These are phyloP conservation scores for Salvelinus namaycush DNA, from an alignment of 2,113 vertebrate species.

Conservation along the genomic window DNA sequence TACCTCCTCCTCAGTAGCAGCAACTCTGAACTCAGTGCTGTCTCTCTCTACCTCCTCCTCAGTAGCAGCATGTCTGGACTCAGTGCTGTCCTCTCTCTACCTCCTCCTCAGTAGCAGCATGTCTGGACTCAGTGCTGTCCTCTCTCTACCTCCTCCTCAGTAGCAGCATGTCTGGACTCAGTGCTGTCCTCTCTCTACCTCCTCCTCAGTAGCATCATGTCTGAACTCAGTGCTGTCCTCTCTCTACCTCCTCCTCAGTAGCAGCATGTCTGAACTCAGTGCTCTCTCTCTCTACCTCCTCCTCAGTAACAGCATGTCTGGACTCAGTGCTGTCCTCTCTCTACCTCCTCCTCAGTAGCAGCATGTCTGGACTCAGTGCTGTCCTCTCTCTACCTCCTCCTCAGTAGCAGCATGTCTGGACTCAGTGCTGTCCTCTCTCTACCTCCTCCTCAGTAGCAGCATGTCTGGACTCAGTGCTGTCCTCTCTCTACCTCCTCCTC, in stretches of 20 bases:
- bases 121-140: background rate
- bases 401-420: constrained; percentile 15
- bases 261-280: too few species aligned
- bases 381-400: background rate
- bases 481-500: constrained; percentile 1
- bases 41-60: too few species aligned
- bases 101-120: constrained; percentile 2
- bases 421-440: too few species aligned
- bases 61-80: too few species aligned
- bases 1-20: constrained; percentile 11
- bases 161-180: too few species aligned
- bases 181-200: background rate
- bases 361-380: too few species aligned
- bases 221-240: background rate
- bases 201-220: constrained; percentile 10
- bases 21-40: background rate
- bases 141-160: too few species aligned
- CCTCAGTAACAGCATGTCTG: constrained; percentile 7
- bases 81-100: background rate
- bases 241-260: too few species aligned
- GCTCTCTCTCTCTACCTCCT: background rate
- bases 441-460: too few species aligned
- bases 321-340: background rate
- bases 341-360: too few species aligned
- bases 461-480: too few species aligned